Percentiles rank a stretch among this genome's conserved stretches.
Evolutionary conservation across 2,888 invertebrate genomes (phyloP).

Genomic region (Mellilla xanthometata): DNA sequence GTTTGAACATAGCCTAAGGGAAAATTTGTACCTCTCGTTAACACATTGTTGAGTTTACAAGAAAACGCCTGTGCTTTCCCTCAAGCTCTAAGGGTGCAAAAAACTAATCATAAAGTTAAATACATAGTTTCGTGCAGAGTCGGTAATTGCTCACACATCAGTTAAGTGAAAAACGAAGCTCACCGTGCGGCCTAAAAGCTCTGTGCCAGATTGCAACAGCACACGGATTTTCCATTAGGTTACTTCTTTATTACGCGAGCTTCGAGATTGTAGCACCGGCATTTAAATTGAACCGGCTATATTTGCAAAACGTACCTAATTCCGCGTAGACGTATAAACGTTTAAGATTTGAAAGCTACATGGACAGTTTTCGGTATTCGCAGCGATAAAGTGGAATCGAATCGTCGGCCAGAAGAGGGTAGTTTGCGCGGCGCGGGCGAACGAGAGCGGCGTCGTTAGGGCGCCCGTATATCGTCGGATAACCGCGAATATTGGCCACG

Average conservation of each 20-base stretch:
- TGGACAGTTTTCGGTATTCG: conserved; percentile 26
- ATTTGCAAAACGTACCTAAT: conserved; percentile 12
- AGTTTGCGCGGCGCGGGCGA: conserved; percentile 56
- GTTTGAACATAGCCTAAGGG: too few species aligned
- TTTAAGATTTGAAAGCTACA: conserved; percentile 16
- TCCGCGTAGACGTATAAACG: conserved; percentile 16
- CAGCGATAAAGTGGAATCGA: conserved; percentile 34
- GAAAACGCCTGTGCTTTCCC: not conserved
- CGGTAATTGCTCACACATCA: conserved; percentile 63
- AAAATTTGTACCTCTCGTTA: too few species aligned
- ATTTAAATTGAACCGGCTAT: conserved; percentile 31
- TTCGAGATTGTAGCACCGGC: conserved; percentile 39
- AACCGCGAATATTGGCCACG: conserved; percentile 78
- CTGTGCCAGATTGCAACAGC: conserved; percentile 75
- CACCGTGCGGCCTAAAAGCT: conserved; percentile 70
- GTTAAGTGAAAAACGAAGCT: conserved; percentile 69
- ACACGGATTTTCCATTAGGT: conserved; percentile 76
- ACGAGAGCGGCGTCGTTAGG: conserved; percentile 62
- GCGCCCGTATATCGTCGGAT: conserved; percentile 69
- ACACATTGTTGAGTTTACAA: too few species aligned
- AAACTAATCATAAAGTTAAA: conserved; percentile 21
- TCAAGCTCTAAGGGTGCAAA: conserved; percentile 1
- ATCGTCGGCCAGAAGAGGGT: conserved; percentile 45
- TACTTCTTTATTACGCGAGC: conserved; percentile 53
- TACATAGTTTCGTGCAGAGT: conserved; percentile 47